These are phyloP conservation scores for Circus cinereus DNA, from an alignment of 2,797 vertebrate species.

Conservation along the genomic window DNA sequence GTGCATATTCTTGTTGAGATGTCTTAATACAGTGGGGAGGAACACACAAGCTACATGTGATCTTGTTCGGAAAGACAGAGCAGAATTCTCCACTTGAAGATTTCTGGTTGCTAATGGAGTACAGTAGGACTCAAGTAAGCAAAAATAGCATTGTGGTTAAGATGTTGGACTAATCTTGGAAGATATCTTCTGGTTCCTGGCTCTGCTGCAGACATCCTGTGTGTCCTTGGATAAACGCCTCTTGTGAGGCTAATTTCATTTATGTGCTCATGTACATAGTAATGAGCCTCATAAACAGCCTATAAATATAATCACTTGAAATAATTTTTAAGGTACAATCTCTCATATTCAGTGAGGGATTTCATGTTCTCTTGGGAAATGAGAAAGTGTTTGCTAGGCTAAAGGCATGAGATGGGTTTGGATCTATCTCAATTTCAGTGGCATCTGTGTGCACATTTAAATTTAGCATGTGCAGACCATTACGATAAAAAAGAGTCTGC, in stretches of 20 bases:
- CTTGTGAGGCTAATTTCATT: slow-evolving; percentile 54
- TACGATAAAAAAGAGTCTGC: neutral
- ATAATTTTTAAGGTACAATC: slow-evolving; percentile 60
- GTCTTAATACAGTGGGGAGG: neutral
- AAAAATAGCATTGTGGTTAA: slow-evolving; percentile 43
- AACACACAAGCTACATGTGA: neutral
- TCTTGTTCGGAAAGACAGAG: neutral
- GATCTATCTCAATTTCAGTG: slow-evolving; percentile 19
- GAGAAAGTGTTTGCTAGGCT: neutral
- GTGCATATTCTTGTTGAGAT: neutral
- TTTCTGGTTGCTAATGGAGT: neutral
- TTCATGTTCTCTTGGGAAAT: slow-evolving; percentile 33
- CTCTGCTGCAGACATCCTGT: slow-evolving; percentile 26
- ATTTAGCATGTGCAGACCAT: slow-evolving; percentile 13
- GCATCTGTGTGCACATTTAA: slow-evolving; percentile 39
- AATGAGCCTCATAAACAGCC: slow-evolving; percentile 57
- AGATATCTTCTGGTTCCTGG: slow-evolving; percentile 32
- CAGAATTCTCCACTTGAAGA: accelerated
- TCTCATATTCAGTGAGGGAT: slow-evolving; percentile 21
- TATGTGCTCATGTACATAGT: slow-evolving; percentile 31
- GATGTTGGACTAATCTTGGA: slow-evolving; percentile 47
- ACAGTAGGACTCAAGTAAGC: neutral
- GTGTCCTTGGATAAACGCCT: slow-evolving; percentile 55
- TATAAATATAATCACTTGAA: slow-evolving; percentile 58
- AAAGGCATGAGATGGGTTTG: slow-evolving; percentile 29